A percentile compares a stretch with the other conserved stretches of the same genome.
Conservation (phyloP, 2,888 invertebrate genomes). For the Fragum whitleyi region DNA sequence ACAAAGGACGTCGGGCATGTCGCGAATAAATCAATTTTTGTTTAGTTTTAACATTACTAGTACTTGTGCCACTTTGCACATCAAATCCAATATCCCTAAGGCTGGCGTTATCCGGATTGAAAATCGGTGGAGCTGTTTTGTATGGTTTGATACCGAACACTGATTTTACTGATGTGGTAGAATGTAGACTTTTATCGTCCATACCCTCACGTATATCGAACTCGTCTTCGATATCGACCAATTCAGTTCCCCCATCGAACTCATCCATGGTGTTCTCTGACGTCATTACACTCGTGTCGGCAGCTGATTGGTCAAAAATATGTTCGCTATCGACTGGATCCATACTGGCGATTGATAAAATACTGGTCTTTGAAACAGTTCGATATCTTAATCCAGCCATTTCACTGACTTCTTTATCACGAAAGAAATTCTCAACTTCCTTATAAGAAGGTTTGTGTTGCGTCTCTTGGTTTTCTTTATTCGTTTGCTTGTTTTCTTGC, state of each 20-base stretch:
- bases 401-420: constrained; percentile 1
- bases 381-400: constrained; percentile 7
- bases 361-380: constrained; percentile 2
- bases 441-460: neutral
- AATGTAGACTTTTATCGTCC: constrained; percentile 11
- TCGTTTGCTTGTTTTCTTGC: neutral
- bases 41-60: constrained; percentile 47
- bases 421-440: neutral
- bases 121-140: neutral
- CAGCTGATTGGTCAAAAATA: constrained; percentile 11
- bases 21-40: constrained; percentile 56
- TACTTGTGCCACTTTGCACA: constrained; percentile 14
- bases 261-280: constrained; percentile 12
- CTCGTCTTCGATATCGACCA: constrained; percentile 21
- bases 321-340: constrained; percentile 30
- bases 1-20: constrained; percentile 53
- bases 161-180: neutral
- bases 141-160: constrained; percentile 12
- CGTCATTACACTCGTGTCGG: neutral
- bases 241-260: neutral
- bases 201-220: neutral
- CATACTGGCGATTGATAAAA: constrained; percentile 34
- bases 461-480: neutral
- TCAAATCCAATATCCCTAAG: constrained; percentile 27
- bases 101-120: constrained; percentile 20